Percentiles rank a stretch among this genome's conserved stretches.
These are phyloP conservation scores for Smutsia temminckii DNA, from an alignment of 2,797 vertebrate species.

Conservation along the genomic window DNA sequence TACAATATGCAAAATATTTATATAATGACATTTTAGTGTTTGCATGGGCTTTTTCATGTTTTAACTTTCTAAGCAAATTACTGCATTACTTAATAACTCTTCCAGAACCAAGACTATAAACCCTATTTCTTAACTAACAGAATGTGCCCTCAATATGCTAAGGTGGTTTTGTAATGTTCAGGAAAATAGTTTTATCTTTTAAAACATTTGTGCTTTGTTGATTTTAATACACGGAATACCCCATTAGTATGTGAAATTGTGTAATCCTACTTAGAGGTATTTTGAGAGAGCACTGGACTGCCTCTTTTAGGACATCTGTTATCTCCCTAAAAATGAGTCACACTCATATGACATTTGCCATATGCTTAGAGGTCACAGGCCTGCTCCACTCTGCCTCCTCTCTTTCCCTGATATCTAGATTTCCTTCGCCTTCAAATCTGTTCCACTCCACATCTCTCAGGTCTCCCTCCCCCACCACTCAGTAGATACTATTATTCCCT, in stretches of 20 bases:
- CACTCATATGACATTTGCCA: background rate
- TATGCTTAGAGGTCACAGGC: background rate
- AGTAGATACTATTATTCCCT: background rate
- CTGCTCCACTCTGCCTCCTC: background rate
- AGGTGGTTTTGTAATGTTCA: background rate
- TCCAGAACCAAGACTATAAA: background rate
- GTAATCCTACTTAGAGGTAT: background rate
- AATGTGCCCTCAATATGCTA: background rate
- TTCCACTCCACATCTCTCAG: background rate
- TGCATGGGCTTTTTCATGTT: background rate
- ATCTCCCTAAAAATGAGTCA: background rate
- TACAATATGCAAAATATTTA: slow-evolving; percentile 1
- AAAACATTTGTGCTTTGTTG: background rate
- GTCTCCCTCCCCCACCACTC: background rate
- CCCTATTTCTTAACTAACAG: background rate
- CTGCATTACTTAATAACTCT: background rate
- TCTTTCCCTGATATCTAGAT: background rate
- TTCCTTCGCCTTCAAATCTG: slow-evolving; percentile 36
- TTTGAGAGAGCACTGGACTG: background rate
- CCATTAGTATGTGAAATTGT: background rate
- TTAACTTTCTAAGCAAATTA: slow-evolving; percentile 4
- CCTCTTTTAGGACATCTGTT: background rate
- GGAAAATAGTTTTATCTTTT: background rate
- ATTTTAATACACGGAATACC: slow-evolving; percentile 9
- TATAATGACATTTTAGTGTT: background rate